Evolutionary conservation across 2,888 invertebrate species (phyloP), one percentile per base, ranked within the genome.

Genomic region (Bimastos eiseni): DNA sequence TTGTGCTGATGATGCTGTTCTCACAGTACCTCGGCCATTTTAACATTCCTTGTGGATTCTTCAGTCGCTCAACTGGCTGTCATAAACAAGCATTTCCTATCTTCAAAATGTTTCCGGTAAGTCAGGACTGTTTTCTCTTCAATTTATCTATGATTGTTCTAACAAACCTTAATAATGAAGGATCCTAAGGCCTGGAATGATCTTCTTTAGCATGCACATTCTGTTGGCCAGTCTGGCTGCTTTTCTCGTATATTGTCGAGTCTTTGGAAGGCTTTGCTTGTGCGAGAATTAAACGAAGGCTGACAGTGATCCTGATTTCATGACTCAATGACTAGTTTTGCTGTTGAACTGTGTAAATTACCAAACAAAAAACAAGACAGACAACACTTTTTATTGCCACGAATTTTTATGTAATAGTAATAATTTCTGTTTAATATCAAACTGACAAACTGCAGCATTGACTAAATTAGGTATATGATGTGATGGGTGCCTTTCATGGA

Each of bases 71-170:
- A 0, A 94, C 95, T 83, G 97, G 97, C 0, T 94, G 96, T 91
- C 94, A 95, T 89, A 93, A 97, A 24, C 94, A 94, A 0, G 96
- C 96, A 96, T 97, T 97, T 93, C 94, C 97, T 41, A 94, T 97
- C 41, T 97, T 97, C 94, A 97, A 97, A 94, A 95, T 97, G 33
- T 97, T 97, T 93, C 97, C 97, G 91, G 97, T 97, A 94, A 96
- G 93, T 92, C 19, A 11, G 4, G 49, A 70, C 49, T 49, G 49
- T 49, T 49, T 1, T 70, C 70, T 70, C 70, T n/a, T n/a, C 49
- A 36, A 90, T 38, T 37, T 1, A 49, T 8, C n/a, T 89, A n/a
- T 24, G 38, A 44, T 21, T 1, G 24, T 36, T 6, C 49, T 49
- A 88, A 24, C 24, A 88, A 15, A 24, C 86, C 33, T 38, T 86